These are phyloP conservation scores for Stegodyphus dumicola DNA, from an alignment of 1,140 invertebrate genomes.

Conservation along the genomic window DNA sequence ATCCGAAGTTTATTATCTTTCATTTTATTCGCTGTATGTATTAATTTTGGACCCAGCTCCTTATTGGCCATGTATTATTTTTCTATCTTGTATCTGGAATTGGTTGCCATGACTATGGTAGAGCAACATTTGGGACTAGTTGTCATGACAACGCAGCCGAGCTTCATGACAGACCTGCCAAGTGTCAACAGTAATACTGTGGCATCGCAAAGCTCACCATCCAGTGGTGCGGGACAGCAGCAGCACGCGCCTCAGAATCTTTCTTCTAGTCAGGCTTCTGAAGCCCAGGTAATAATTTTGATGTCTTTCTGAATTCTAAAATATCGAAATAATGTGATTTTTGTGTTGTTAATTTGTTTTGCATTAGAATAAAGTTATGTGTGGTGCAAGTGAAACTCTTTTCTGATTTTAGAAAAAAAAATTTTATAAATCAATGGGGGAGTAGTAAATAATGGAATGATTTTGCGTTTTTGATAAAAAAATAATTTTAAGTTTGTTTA, in stretches of 20 bases:
- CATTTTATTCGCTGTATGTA: not conserved
- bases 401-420: too few species aligned
- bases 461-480: too few species aligned
- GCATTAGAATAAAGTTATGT: too few species aligned
- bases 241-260: constrained; percentile 47
- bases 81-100: constrained; percentile 54
- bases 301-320: not conserved
- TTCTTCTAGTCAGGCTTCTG: constrained; percentile 39
- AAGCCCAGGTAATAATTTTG: constrained; percentile 34
- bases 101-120: constrained; percentile 44
- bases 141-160: constrained; percentile 56
- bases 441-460: too few species aligned
- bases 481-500: too few species aligned
- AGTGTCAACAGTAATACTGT: constrained; percentile 47
- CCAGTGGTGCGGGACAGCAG: not conserved
- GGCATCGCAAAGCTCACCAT: not conserved
- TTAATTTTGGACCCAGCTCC: constrained; percentile 35
- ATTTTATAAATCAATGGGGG: too few species aligned
- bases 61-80: constrained; percentile 50
- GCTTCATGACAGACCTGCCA: constrained; percentile 45
- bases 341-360: not conserved
- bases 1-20: too few species aligned
- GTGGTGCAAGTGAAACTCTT: too few species aligned
- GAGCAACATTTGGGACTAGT: constrained; percentile 54
- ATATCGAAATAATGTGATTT: not conserved